phyloP scores from a whole-genome alignment of 2,797 vertebrate genomes.

The Nothura maculosa region DNA sequence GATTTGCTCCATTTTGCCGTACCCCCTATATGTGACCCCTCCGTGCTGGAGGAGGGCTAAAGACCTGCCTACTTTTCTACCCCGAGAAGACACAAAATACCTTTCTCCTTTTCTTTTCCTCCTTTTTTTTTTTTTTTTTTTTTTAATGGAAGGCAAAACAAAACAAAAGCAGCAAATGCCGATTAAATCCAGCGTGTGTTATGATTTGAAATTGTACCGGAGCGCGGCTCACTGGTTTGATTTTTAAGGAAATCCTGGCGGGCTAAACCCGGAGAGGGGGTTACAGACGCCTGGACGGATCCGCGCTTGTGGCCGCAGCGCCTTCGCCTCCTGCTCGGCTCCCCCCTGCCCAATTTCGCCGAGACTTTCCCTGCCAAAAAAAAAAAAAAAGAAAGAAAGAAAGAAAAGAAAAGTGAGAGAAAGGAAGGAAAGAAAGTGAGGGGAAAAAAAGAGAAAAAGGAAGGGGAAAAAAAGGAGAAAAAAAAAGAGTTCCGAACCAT shows the following conservation, averaged over 20 bases:
- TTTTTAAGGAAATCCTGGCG: neutral
- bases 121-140: neutral
- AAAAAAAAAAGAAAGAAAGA: neutral
- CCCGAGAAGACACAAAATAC: neutral
- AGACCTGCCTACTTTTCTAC: neutral
- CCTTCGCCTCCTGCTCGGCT: neutral
- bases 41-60: neutral
- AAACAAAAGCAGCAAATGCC: neutral
- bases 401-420: no score
- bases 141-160: neutral
- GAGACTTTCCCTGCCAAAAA: neutral
- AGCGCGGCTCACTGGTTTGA: neutral
- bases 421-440: neutral
- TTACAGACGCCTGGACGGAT: neutral
- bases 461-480: no score
- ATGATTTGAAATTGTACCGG: neutral
- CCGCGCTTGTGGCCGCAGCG: neutral
- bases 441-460: no score
- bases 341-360: neutral
- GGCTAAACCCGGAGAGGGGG: neutral
- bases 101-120: neutral
- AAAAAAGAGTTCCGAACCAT: no score
- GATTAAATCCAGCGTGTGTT: neutral
- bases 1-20: conserved; percentile 46
- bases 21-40: conserved; percentile 34